These are phyloP conservation scores for Etheostoma perlongum DNA, from an alignment of 2,797 vertebrate species.

Conservation along the genomic window DNA sequence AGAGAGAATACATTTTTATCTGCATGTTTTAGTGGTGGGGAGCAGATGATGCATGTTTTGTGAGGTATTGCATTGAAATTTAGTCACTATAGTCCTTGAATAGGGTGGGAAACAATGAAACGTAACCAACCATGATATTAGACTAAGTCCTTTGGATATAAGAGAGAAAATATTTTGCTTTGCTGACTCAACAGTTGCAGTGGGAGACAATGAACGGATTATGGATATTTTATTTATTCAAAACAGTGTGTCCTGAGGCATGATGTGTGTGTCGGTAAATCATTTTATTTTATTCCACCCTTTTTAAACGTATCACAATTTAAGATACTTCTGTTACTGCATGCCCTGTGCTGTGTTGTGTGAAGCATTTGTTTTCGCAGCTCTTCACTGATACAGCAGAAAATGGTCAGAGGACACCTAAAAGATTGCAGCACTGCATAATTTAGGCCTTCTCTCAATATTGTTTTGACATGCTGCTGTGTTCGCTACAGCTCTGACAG, in stretches of 20 bases:
- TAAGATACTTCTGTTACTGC: background rate
- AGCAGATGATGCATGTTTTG: background rate
- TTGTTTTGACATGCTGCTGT: constrained; percentile 75
- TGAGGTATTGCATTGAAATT: background rate
- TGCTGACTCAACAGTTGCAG: background rate
- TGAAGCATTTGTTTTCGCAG: constrained; percentile 2
- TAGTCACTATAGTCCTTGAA: background rate
- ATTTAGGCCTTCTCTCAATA: constrained; percentile 79
- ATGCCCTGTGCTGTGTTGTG: background rate
- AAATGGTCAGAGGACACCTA: constrained; percentile 55
- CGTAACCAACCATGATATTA: background rate
- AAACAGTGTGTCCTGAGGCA: background rate
- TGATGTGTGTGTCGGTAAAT: background rate
- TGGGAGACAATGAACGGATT: background rate
- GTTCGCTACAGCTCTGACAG: constrained; percentile 64
- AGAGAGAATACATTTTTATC: background rate
- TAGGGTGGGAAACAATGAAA: background rate
- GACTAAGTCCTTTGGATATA: background rate
- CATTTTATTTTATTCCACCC: background rate
- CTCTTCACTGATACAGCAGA: constrained; percentile 43
- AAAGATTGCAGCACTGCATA: constrained; percentile 72
- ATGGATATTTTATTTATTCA: background rate
- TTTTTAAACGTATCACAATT: background rate
- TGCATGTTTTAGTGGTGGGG: background rate
- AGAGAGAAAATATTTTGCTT: constrained; percentile 4